Base-by-base conservation (phyloP, 1,140 invertebrate species). In the Conus betulinus region DNA sequence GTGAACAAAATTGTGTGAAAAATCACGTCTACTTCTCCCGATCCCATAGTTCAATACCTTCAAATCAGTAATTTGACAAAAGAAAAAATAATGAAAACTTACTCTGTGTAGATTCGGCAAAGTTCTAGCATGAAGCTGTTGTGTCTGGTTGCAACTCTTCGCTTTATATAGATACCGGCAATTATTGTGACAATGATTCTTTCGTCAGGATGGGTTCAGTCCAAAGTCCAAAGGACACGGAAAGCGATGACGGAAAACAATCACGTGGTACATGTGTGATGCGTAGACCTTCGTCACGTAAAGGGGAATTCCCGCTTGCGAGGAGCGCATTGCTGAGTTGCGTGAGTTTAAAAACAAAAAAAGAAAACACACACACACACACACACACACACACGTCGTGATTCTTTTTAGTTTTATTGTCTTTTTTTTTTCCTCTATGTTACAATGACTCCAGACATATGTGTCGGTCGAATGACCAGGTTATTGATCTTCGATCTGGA, bases 261-360 rank as follows among this genome's bases (percentile, higher is more conserved):
- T 83, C 82, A 83, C 82, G 82, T 83, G 82, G 53, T 52, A 17
- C n/a, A 52, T 7, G 82, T 57, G 52, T 83, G 82, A 83, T 25
- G 82, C 67, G 20, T 71, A 7, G 23, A 60, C 8, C 4, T 60
- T 60, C 57, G 57, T 8, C 57, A 60, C 57, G 57, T 60, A 60
- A 60, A 8, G 57, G 57, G 57, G 15, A 60, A 60, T 11, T 60
- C 57, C 57, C 57, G 8, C 4, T 15, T 8, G 15, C 57, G 57
- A 60, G 57, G 57, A 1, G 15, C 1, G 39, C 39, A 39, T 39
- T 3, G 39, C 39, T 39, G 39, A 39, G 0, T 0, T 39, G 39
- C 39, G 39, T 39, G 39, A 39, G 3, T 39, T 39, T 39, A 39
- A 39, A 39, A 0, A 39, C n/a, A 39, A 39, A 39, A 39, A 39